Base-by-base conservation (phyloP, 2,113 vertebrate species). In the Opisthocomus hoazin region DNA sequence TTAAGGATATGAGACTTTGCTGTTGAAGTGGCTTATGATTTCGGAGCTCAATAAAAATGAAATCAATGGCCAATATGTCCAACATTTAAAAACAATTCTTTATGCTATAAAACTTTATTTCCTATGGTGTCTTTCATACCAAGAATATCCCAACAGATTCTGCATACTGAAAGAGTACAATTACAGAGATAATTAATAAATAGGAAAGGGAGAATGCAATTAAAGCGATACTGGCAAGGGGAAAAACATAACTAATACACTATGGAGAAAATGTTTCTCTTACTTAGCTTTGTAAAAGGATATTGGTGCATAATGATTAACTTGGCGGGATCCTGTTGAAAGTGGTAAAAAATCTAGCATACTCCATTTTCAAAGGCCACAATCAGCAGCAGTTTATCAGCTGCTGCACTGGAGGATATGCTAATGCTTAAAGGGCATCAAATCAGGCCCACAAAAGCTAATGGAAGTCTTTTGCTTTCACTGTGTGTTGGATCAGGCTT, bases 21-120 rank as follows among this genome's bases (percentile, higher is more conserved):
- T 94, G 14, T 87, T 92, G 80, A 88, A 95, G 60, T 77, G 61
- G 50, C 50, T 93, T 94, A 74, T 89, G 58, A 93, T 90, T 96
- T 90, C 32, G 9, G 43, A 93, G 48, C 2, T 10, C 69, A 97
- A 95, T 92, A 96, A 94, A 97, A 95, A 89, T 80, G 5, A 94
- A 91, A 95, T 68, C 94, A 95, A 37, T 60, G 51, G 41, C 68
- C 79, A 50, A 78, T 91, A 80, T 36, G 22, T 21, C 74, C 83
- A 61, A 73, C 15, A 54, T 57, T 88, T 87, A 57, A 77, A 80
- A 77, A 48, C 64, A 58, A 81, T 65, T 58, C n/a, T 73, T 63
- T 51, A 53, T 36, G n/a, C 51, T 46, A 32, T 57, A 71, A 86
- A 86, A 46, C 63, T 58, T 96, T 74, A 74, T 95, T 94, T 84